Conservation (phyloP, 2,888 invertebrate species). For the Drosophila birchii region DNA sequence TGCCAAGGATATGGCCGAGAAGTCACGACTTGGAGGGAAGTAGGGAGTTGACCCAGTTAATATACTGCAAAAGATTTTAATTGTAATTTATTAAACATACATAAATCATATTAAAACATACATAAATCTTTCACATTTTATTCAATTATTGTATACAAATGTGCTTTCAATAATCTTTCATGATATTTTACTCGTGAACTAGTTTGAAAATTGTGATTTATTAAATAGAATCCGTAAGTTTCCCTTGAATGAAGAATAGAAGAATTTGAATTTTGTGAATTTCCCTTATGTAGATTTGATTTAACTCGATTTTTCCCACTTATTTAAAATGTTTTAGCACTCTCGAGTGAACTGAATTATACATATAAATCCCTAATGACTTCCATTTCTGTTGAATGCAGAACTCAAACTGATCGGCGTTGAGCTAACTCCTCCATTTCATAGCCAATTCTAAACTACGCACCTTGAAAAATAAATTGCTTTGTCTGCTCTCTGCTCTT, state of each 20-base stretch:
- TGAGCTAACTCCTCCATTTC: neutral
- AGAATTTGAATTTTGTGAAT: too few species aligned
- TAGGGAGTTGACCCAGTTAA: neutral
- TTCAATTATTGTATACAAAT: too few species aligned
- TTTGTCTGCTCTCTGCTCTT: conserved; percentile 4
- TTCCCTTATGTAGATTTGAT: too few species aligned
- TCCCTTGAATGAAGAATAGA: too few species aligned
- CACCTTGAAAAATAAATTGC: conserved; percentile 16
- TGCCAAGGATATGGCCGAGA: conserved; percentile 27
- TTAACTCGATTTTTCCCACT: neutral
- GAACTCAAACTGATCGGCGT: conserved; percentile 6
- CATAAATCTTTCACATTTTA: too few species aligned
- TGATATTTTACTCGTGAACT: neutral
- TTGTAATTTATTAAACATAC: neutral
- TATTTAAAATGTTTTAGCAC: neutral
- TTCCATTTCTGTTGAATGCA: neutral
- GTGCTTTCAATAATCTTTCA: too few species aligned
- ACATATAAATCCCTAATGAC: neutral
- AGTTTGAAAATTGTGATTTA: too few species aligned
- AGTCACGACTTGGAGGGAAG: neutral
- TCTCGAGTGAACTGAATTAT: neutral
- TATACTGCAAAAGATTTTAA: neutral
- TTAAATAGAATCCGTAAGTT: too few species aligned
- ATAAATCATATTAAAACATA: too few species aligned
- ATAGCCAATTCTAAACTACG: conserved; percentile 14